Evolutionary conservation across 2,113 vertebrate species (phyloP), one percentile per base, ranked within the genome.

Genomic region (Sceloporus tristichus): DNA sequence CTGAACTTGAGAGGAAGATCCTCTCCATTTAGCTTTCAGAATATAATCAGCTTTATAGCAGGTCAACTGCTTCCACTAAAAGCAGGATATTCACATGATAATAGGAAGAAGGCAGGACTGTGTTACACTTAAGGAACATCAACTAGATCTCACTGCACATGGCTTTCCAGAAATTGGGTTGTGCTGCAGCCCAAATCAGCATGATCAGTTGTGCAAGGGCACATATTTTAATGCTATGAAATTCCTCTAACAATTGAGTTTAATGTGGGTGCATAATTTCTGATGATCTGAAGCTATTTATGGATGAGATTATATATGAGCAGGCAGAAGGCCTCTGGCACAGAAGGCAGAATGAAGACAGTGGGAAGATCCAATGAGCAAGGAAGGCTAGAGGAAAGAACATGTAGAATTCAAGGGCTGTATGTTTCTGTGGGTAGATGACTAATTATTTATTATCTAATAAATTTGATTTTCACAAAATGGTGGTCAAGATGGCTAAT

Each of bases 11-110:
- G 78, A 79, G 16, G 40, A 86, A 86, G 59, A 42, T 77, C 38
- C 27, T 42, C 34, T 66, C 27, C 74, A 42, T 77, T 85, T 66
- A 85, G 19, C 29, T 66, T 53, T 29, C 16, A 78, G 40, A 66
- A 18, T 79, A 9, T 62, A 79, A 79, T 86, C 38, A 68, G 42
- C 27, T 86, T 79, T 34, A 78, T n/a, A 53, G 59, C 27, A 86
- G 56, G 29, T 68, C 75, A 86, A n/a, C 16, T 53, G 29, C 74
- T 79, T 86, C 16, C 9, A 53, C 34, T 65, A n/a, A 85, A 77
- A 78, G 59, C 84, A 78, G 40, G 8, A n/a, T 48, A 27, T 48
- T 86, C 71, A 10, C 4, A 77, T 66, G 54, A 42, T 62, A 56
- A 16, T 16, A 7, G 9, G 1, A 75, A 25, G 66, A 70, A 83